Evolutionary conservation across 1,140 invertebrate species (phyloP).

Genomic region (Eurosta solidaginis): DNA sequence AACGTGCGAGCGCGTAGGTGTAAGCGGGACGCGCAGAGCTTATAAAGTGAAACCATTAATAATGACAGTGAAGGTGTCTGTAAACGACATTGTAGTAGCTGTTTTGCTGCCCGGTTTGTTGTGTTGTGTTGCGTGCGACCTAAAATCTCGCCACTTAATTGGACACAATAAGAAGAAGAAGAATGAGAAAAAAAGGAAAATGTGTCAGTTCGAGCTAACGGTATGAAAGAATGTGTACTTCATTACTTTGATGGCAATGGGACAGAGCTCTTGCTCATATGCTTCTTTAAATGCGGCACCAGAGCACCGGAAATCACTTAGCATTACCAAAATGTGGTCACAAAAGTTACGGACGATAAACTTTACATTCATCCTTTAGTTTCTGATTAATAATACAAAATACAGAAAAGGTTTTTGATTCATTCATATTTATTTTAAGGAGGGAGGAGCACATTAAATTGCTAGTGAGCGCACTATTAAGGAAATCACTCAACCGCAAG

Average conservation of each 20-base stretch:
- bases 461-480: not conserved
- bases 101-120: no score
- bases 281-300: not conserved
- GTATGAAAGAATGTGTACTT: not conserved
- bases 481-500: not conserved
- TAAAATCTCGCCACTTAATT: constrained; percentile 1
- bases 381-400: not conserved
- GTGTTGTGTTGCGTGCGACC: not conserved
- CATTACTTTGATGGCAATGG: not conserved
- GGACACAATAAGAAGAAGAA: not conserved
- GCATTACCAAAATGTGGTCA: not conserved
- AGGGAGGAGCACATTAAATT: not conserved
- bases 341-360: not conserved
- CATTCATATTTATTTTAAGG: not conserved
- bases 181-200: no score
- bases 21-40: not conserved
- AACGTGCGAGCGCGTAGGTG: not conserved
- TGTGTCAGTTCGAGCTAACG: no score
- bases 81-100: not conserved
- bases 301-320: constrained; percentile 12
- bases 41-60: constrained; percentile 2
- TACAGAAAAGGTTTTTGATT: constrained; percentile 6
- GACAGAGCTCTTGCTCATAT: not conserved
- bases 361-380: not conserved
- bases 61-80: not conserved